These are phyloP conservation scores for Cremastinae sp. DNA, from an alignment of 2,888 invertebrate species.

Conservation along the genomic window DNA sequence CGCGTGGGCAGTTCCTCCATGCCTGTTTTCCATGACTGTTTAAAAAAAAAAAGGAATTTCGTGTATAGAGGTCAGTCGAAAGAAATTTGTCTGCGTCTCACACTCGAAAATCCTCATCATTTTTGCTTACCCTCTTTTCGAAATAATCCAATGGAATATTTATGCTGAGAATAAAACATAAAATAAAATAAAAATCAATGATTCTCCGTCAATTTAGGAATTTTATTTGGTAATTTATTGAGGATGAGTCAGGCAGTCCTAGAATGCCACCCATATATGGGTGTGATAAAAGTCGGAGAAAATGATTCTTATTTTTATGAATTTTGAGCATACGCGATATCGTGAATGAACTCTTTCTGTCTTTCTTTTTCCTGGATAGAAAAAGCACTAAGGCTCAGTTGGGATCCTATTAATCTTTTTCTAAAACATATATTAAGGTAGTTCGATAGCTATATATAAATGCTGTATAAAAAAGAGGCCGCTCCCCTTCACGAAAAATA, in stretches of 20 bases:
- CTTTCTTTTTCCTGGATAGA: too few relatives aligned
- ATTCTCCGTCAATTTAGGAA: neutral
- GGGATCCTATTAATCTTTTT: too few relatives aligned
- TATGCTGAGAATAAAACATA: neutral
- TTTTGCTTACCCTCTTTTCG: constrained; percentile 16
- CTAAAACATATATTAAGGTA: too few relatives aligned
- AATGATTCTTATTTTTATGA: too few relatives aligned
- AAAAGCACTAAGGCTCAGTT: too few relatives aligned
- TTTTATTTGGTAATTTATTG: constrained; percentile 15
- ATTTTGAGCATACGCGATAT: too few relatives aligned
- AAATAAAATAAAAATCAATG: constrained; percentile 6
- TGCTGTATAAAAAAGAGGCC: too few relatives aligned
- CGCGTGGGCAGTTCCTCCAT: constrained; percentile 4
- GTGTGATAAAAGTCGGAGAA: constrained; percentile 19
- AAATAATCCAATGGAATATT: constrained; percentile 19
- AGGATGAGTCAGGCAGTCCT: neutral
- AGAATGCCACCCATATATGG: constrained; percentile 23
- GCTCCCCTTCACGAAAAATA: too few relatives aligned
- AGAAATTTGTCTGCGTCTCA: constrained; percentile 11
- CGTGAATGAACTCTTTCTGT: too few relatives aligned
- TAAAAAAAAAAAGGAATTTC: constrained; percentile 16
- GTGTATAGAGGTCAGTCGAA: constrained; percentile 32
- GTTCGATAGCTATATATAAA: too few relatives aligned
- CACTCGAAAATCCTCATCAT: constrained; percentile 4
- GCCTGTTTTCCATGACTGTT: constrained; percentile 21